Evolutionary conservation across 2,113 vertebrate species (phyloP).

Genomic region (Recurvirostra avosetta): DNA sequence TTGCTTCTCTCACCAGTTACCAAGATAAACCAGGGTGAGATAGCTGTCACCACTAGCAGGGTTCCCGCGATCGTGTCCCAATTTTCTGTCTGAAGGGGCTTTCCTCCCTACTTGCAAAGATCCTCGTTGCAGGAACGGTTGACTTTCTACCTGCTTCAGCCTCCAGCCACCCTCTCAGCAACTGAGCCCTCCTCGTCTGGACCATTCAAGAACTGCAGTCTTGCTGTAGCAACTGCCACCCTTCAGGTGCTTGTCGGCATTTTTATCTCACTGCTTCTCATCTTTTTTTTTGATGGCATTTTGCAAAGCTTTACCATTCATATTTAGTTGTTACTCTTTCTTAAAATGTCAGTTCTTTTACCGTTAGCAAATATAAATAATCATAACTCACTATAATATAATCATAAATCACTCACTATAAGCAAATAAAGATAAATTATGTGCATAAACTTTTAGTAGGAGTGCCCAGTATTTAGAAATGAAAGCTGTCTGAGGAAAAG

Average conservation of each 20-base stretch:
- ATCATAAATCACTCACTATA: neutral
- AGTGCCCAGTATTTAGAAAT: neutral
- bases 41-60: no score
- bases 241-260: neutral
- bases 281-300: neutral
- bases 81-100: neutral
- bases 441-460: neutral
- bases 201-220: no score
- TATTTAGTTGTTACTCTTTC: neutral
- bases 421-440: neutral
- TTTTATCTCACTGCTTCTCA: neutral
- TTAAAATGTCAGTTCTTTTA: neutral
- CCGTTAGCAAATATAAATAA: neutral
- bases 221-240: neutral
- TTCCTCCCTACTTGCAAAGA: neutral
- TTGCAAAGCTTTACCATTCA: neutral
- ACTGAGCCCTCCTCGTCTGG: accelerated
- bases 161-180: neutral
- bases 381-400: neutral
- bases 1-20: neutral
- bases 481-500: neutral
- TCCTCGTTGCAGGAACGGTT: accelerated
- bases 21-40: no score
- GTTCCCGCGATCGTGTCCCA: accelerated
- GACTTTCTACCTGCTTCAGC: neutral